A percentile compares a stretch with the other conserved stretches of the same genome.
These are phyloP conservation scores for Drosophila nigrodunni DNA, from an alignment of 1,140 invertebrate genomes.

Conservation along the genomic window DNA sequence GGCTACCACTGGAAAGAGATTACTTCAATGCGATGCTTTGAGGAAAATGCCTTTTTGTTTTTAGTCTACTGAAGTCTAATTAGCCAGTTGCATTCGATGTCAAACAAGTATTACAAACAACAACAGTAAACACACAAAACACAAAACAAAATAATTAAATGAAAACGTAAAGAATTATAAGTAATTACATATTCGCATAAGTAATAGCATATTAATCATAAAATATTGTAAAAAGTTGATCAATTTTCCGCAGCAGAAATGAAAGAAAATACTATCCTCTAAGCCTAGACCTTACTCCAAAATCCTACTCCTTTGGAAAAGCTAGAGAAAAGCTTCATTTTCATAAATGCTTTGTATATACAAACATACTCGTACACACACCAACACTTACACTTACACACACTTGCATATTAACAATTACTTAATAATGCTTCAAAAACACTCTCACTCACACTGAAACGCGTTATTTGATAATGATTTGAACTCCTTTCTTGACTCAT, in stretches of 20 bases:
- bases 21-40: conserved; percentile 7
- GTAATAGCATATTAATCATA: conserved; percentile 53
- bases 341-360: conserved; percentile 69
- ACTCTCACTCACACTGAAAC: conserved; percentile 32
- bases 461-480: conserved; percentile 34
- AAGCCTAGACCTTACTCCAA: conserved; percentile 20
- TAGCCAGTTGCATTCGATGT: conserved; percentile 58
- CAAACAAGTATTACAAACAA: conserved; percentile 67
- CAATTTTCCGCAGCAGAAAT: no score
- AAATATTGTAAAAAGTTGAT: conserved; percentile 73
- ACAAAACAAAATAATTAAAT: conserved; percentile 20
- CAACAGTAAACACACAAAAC: not conserved
- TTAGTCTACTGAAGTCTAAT: conserved; percentile 44
- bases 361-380: conserved; percentile 25
- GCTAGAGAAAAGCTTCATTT: conserved; percentile 41
- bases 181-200: conserved; percentile 54
- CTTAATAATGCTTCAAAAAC: conserved; percentile 54
- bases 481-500: conserved; percentile 21
- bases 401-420: conserved; percentile 23
- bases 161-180: conserved; percentile 37
- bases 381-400: conserved; percentile 4
- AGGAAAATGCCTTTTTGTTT: conserved; percentile 18
- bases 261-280: conserved; percentile 34
- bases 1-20: not conserved
- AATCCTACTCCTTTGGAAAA: conserved; percentile 12